Percentiles rank a stretch among this genome's conserved stretches.
phyloP scores from a whole-genome alignment of 2,113 vertebrate genomes.

The Mohoua ochrocephala region DNA sequence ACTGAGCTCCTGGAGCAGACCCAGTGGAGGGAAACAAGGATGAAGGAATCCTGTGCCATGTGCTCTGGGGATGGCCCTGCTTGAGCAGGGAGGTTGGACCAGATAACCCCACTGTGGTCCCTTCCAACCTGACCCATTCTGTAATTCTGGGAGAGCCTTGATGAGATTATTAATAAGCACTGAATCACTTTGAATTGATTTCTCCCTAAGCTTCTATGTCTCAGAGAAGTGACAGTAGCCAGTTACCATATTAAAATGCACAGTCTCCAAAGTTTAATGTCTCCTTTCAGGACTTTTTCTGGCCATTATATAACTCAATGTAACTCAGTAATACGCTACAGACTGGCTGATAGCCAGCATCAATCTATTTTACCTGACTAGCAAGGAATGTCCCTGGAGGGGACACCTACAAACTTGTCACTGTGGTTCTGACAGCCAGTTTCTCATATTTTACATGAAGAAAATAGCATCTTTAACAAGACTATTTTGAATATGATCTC shows the following conservation, averaged over 20 bases:
- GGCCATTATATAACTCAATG: background rate
- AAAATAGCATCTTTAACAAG: background rate
- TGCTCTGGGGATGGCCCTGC: background rate
- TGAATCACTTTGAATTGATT: background rate
- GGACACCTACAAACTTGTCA: background rate
- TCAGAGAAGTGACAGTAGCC: background rate
- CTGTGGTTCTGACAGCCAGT: background rate
- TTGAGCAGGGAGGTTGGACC: background rate
- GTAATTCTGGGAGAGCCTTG: background rate
- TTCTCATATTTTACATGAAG: background rate
- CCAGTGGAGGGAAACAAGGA: background rate
- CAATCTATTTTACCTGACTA: background rate
- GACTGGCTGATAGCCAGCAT: background rate
- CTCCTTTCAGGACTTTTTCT: background rate
- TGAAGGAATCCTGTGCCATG: background rate
- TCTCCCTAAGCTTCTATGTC: background rate
- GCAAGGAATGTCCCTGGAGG: background rate
- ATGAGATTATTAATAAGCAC: background rate
- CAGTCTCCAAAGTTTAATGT: background rate
- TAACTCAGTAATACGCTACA: background rate
- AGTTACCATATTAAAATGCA: background rate
- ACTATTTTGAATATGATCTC: background rate
- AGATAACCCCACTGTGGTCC: background rate
- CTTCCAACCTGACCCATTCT: background rate
- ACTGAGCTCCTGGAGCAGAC: fast-evolving